Conservation (phyloP, 2,113 vertebrate species). For the Catharus minimus region DNA sequence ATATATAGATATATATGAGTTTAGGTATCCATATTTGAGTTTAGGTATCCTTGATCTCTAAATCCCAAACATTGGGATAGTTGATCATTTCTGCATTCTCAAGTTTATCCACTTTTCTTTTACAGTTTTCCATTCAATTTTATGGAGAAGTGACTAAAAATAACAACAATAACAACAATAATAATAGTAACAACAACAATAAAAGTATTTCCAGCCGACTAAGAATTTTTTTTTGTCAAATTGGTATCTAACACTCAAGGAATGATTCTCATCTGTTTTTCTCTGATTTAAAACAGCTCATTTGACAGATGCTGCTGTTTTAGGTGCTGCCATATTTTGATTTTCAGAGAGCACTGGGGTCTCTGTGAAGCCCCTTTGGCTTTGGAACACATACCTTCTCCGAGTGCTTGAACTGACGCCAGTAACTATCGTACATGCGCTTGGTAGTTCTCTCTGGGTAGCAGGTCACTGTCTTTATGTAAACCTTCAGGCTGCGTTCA, state of each 20-base stretch:
- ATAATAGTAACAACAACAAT: not conserved
- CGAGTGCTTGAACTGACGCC: constrained; percentile 87
- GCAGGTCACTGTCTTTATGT: constrained; percentile 90
- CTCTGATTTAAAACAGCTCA: not conserved
- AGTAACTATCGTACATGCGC: constrained; percentile 87
- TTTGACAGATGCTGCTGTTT: not conserved
- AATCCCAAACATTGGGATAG: not conserved
- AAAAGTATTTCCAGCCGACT: not conserved
- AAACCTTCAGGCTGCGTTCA: constrained; percentile 87
- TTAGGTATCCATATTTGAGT: not conserved
- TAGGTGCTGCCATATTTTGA: not conserved
- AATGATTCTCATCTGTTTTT: not conserved
- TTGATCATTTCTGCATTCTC: not conserved
- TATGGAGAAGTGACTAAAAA: not conserved
- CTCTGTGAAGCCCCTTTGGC: not conserved
- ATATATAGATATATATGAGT: not conserved
- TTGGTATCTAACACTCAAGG: not conserved
- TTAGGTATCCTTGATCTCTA: not conserved
- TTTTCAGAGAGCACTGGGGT: not conserved
- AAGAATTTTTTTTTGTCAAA: not conserved
- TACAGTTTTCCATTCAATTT: not conserved
- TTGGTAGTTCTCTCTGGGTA: constrained; percentile 87
- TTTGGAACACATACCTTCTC: constrained; percentile 76
- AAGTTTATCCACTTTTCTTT: not conserved
- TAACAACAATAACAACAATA: not conserved